Conservation (phyloP, 2,888 invertebrate genomes). For the Platycnemis pennipes region DNA sequence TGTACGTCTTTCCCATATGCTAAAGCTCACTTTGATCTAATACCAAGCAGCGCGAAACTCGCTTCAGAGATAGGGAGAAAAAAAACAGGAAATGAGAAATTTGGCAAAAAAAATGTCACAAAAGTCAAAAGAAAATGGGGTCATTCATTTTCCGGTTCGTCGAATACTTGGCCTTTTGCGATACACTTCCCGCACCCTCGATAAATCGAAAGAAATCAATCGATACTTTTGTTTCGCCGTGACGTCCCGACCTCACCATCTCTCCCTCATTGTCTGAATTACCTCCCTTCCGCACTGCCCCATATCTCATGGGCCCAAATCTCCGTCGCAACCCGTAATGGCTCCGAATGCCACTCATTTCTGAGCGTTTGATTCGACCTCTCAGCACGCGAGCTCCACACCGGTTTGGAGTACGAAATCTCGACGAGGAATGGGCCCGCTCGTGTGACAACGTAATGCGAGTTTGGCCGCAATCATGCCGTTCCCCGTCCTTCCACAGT, state of each 20-base stretch:
- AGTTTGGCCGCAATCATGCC: background rate
- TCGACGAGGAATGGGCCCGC: background rate
- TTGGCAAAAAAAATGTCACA: background rate
- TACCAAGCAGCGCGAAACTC: background rate
- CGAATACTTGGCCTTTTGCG: background rate
- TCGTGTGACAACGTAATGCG: background rate
- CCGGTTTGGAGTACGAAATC: background rate
- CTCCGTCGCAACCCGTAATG: background rate
- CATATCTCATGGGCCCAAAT: background rate
- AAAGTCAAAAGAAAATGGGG: background rate
- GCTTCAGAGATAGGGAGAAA: background rate
- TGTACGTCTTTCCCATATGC: background rate
- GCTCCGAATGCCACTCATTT: slow-evolving; percentile 6
- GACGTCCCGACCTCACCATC: background rate
- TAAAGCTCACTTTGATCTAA: background rate
- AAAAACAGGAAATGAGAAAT: background rate
- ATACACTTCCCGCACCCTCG: background rate
- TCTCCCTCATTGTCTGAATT: background rate
- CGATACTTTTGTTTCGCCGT: background rate
- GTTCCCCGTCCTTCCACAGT: background rate
- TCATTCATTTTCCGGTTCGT: background rate
- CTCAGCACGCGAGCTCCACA: background rate
- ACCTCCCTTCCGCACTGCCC: background rate
- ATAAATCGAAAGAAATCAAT: background rate
- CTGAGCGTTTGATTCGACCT: background rate